phyloP scores from a whole-genome alignment of 2,888 invertebrate species.

The Alloscopus bannaensis region DNA sequence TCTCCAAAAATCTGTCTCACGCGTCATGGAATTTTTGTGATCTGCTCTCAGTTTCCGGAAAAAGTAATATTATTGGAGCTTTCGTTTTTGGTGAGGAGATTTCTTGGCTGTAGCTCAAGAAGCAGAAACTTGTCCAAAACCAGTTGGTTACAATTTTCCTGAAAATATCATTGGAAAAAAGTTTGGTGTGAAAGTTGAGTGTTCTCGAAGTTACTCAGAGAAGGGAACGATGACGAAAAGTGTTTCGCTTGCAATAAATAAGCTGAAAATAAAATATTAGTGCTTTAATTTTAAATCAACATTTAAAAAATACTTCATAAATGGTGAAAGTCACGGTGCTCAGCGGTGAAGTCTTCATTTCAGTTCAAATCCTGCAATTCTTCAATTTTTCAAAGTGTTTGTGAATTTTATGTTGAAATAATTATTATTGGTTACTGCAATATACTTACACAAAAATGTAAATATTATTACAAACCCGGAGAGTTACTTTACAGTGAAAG shows the following conservation, averaged over 20 bases:
- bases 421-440: neutral
- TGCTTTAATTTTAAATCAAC: no score
- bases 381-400: neutral
- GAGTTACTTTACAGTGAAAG: neutral
- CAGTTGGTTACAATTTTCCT: neutral
- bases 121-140: neutral
- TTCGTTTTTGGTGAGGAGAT: neutral
- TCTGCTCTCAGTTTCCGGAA: neutral
- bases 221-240: neutral
- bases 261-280: neutral
- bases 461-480: no score
- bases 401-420: neutral
- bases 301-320: no score
- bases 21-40: conserved; percentile 2
- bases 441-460: no score
- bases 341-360: neutral
- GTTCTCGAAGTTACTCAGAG: neutral
- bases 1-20: conserved; percentile 6
- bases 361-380: neutral
- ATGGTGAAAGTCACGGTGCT: neutral
- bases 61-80: no score
- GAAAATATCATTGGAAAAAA: neutral
- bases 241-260: neutral
- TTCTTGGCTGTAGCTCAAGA: neutral
- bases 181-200: neutral